Percentiles rank a stretch among this genome's conserved stretches.
Conservation (phyloP, 2,888 invertebrate genomes). For the Frankliniella fusca region DNA sequence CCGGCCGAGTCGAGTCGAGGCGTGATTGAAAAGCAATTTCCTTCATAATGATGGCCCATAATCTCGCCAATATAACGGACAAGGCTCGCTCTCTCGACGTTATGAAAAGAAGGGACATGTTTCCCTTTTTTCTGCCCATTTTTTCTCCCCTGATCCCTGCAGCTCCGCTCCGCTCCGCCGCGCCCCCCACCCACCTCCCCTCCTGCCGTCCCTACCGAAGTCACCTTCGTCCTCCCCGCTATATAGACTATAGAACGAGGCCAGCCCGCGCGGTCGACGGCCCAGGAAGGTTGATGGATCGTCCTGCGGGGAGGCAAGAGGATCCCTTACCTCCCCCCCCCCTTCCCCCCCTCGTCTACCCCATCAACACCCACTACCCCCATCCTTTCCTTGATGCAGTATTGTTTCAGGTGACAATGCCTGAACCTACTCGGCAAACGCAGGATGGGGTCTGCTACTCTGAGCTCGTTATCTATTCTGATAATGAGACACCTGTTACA, state of each 20-base stretch:
- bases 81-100: constrained; percentile 2
- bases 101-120: not conserved
- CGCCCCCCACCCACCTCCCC: not conserved
- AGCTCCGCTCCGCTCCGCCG: not conserved
- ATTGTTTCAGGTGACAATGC: not conserved
- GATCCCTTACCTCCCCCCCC: no score
- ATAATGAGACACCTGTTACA: no score
- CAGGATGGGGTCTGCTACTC: no score
- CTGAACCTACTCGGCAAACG: not conserved
- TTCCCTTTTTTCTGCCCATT: constrained; percentile 20
- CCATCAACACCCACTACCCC: not conserved
- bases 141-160: not conserved
- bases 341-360: not conserved
- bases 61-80: constrained; percentile 17
- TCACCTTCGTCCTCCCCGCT: not conserved
- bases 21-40: constrained; percentile 26
- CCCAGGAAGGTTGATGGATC: not conserved
- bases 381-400: not conserved
- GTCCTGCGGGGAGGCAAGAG: not conserved
- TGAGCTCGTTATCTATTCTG: no score
- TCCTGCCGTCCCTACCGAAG: not conserved
- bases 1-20: not conserved
- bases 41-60: constrained; percentile 22
- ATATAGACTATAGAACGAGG: not conserved
- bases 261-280: not conserved